Evolutionary conservation across 2,113 vertebrate genomes (phyloP).

Genomic region (Aramus guarauna): DNA sequence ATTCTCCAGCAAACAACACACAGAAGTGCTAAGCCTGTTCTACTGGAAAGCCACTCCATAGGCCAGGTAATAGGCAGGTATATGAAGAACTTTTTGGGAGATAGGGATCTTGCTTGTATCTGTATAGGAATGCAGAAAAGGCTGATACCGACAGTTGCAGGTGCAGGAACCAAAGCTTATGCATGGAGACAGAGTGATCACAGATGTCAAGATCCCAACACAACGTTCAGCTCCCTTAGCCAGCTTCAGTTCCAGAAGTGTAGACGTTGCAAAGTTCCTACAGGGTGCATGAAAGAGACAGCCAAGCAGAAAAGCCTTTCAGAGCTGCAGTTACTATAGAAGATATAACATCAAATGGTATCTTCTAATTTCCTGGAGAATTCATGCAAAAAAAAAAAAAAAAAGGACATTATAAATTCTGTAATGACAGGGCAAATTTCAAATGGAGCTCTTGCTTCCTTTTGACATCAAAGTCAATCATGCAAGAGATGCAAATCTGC

Average conservation of each 20-base stretch:
- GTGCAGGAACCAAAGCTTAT: background rate
- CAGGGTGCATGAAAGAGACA: background rate
- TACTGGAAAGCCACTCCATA: background rate
- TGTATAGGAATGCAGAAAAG: background rate
- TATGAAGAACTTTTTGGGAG: background rate
- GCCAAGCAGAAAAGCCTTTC: background rate
- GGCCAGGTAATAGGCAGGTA: background rate
- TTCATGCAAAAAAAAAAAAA: background rate
- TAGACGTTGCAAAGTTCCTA: too few relatives aligned
- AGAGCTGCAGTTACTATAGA: background rate
- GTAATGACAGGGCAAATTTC: background rate
- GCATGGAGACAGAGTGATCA: background rate
- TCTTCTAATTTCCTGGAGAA: background rate
- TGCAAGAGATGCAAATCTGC: background rate
- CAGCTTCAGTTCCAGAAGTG: background rate
- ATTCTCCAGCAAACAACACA: background rate
- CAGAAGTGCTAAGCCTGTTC: background rate
- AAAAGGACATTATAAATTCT: background rate
- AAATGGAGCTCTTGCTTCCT: background rate
- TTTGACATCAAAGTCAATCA: background rate
- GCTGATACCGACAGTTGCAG: background rate
- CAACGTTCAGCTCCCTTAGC: background rate
- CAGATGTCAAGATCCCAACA: background rate
- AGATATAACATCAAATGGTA: background rate
- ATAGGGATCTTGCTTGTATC: rapidly evolving